phyloP scores from a whole-genome alignment of 2,888 invertebrate genomes.

The Dolomedes plantarius region DNA sequence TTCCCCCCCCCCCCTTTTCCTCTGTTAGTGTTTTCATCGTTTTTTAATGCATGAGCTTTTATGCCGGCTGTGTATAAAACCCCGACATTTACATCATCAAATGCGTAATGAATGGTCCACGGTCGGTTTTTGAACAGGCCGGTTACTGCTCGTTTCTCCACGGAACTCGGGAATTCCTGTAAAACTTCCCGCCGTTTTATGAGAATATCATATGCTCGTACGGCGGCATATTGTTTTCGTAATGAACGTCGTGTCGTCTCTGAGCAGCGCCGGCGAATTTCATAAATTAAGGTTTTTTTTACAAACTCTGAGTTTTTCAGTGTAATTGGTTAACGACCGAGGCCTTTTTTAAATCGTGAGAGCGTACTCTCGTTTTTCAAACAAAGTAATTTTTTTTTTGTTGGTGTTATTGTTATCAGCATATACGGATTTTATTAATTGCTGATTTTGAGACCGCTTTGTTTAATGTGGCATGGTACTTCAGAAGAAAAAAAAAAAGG shows the following conservation, averaged over 20 bases:
- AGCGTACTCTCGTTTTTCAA: not conserved
- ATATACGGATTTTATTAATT: no score
- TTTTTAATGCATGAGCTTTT: constrained; percentile 21
- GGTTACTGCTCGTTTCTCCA: not conserved
- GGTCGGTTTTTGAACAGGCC: not conserved
- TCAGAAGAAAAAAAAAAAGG: no score
- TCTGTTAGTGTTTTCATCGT: not conserved
- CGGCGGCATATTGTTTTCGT: not conserved
- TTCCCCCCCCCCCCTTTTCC: not conserved
- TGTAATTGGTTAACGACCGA: not conserved
- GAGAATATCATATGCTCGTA: not conserved
- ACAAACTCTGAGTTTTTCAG: not conserved
- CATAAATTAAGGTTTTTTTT: constrained; percentile 6
- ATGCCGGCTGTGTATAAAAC: not conserved
- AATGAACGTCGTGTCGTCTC: not conserved
- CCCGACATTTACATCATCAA: not conserved
- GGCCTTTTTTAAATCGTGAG: not conserved
- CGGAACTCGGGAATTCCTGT: not conserved
- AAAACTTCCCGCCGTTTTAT: not conserved
- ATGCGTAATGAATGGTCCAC: constrained; percentile 3
- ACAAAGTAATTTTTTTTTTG: no score
- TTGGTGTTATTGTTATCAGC: no score
- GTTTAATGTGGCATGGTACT: no score
- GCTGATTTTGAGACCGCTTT: no score
- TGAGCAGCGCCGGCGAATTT: not conserved